phyloP scores from a whole-genome alignment of 2,888 invertebrate species.

The Xestobium rufovillosum region DNA sequence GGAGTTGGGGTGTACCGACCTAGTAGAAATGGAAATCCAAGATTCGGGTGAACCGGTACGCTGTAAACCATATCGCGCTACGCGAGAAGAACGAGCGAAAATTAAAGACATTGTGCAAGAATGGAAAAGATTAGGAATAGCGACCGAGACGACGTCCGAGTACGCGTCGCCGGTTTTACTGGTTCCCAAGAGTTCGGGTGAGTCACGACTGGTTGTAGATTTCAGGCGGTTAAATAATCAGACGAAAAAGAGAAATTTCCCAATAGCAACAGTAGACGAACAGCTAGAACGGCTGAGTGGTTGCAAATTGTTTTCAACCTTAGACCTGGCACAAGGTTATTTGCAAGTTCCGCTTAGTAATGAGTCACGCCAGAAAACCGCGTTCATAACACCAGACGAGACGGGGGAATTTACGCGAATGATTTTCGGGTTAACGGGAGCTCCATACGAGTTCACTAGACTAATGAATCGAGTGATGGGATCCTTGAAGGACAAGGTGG shows the following conservation, averaged over 20 bases:
- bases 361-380: too few species aligned
- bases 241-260: slow-evolving; percentile 17
- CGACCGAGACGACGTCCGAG: slow-evolving; percentile 17
- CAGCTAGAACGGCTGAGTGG: slow-evolving; percentile 11
- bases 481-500: too few species aligned
- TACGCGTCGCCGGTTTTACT: slow-evolving; percentile 20
- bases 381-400: too few species aligned
- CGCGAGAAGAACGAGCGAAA: slow-evolving; percentile 11
- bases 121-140: slow-evolving; percentile 15
- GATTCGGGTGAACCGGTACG: slow-evolving; percentile 15
- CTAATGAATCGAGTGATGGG: too few species aligned
- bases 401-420: too few species aligned
- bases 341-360: too few species aligned
- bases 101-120: slow-evolving; percentile 15
- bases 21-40: slow-evolving; percentile 12
- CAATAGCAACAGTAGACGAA: slow-evolving; percentile 14
- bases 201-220: slow-evolving; percentile 21
- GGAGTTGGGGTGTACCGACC: slow-evolving; percentile 16
- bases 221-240: slow-evolving; percentile 19
- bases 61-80: slow-evolving; percentile 13
- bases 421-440: too few species aligned
- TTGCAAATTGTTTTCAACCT: slow-evolving; percentile 11
- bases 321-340: too few species aligned
- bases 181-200: slow-evolving; percentile 16
- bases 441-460: too few species aligned